These are phyloP conservation scores for Uria aalge DNA, from an alignment of 2,113 vertebrate species.

Conservation along the genomic window DNA sequence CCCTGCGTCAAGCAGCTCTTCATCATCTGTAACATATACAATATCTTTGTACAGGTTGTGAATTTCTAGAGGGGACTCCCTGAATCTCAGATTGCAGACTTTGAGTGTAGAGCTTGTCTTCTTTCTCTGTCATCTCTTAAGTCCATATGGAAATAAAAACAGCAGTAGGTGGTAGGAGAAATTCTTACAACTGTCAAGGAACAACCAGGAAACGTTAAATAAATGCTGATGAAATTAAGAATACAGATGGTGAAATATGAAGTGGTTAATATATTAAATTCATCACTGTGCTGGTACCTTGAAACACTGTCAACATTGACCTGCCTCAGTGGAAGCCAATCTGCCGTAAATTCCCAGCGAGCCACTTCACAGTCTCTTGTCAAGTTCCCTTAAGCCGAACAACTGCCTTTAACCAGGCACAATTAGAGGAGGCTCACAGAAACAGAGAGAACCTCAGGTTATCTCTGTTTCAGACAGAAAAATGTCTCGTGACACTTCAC, in stretches of 20 bases:
- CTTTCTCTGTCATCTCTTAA: background rate
- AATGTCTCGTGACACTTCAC: background rate
- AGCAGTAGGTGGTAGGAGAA: background rate
- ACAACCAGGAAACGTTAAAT: background rate
- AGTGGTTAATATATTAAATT: background rate
- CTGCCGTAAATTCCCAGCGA: background rate
- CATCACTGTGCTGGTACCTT: background rate
- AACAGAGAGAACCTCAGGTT: background rate
- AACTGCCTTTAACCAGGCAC: background rate
- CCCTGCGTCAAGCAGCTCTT: background rate
- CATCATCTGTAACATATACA: background rate
- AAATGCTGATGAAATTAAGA: background rate
- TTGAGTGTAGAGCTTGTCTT: background rate
- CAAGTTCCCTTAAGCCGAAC: background rate
- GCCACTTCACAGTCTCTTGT: background rate
- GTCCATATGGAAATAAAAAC: background rate
- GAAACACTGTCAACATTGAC: background rate
- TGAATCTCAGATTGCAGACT: background rate
- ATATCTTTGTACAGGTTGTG: background rate
- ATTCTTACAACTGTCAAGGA: background rate
- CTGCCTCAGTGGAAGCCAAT: background rate
- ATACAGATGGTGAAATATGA: background rate
- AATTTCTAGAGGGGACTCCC: background rate
- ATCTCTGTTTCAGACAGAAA: background rate
- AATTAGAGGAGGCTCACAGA: background rate